Evolutionary conservation across 2,113 vertebrate genomes (phyloP), one percentile per base, ranked within the genome.

Genomic region (Tragulus kanchil): DNA sequence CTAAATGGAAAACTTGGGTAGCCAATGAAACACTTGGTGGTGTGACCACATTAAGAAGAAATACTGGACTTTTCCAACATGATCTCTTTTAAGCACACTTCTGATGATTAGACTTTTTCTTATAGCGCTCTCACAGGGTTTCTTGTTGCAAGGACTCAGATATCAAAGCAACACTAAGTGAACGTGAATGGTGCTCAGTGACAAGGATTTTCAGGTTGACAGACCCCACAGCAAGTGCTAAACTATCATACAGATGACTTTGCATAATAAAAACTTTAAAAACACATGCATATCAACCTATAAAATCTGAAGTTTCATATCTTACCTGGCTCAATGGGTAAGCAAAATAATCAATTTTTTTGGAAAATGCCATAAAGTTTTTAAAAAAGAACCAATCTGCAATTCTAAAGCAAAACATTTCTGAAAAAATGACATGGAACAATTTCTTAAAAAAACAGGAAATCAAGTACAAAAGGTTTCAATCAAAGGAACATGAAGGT

Each of bases 391-490:
- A 89, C 48, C 26, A 62, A 94, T 42, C 10, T 54, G 23, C 85
- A 91, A 93, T 93, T 45, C 16, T 90, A 82, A 94, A 96, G 48
- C 36, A 61, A 86, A 97, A 83, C 36, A 1, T 45, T 25, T 73
- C 50, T 64, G 0, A 15, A 73, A 75, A 92, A 52, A 71, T 69
- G 12, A 48, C 54, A 64, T 54, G 17, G 25, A 56, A 78, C 3
- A 59, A 86, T 58, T 81, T 79, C 48, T 90, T 96, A 84, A 96
- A 21, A 85, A 90, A 95, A 90, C 21, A 97, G 79, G 36, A 84
- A 88, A 89, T 89, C 65, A 75, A 95, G 48, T 65, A 73, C n/a
- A 93, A 84, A 56, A 3, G 1, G 3, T 78, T 85, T 90, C 56
- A 56, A 14, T 71, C 15, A 48, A 89, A 93, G 64, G 92, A 81